These are phyloP conservation scores for Plusia festucae DNA, from an alignment of 2,888 invertebrate genomes.

Conservation along the genomic window DNA sequence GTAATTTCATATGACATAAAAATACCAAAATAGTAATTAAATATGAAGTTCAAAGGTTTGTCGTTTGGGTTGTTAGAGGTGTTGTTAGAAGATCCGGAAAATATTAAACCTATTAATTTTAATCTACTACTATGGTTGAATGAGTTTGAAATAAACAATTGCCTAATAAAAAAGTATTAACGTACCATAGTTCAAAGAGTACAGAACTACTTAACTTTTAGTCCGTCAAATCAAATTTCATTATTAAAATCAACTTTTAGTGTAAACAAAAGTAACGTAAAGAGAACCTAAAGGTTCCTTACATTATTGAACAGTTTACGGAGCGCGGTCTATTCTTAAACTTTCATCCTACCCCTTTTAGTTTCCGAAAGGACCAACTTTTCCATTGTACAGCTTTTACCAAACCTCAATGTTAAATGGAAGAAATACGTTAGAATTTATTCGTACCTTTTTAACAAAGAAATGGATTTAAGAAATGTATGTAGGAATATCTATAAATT, in stretches of 20 bases:
- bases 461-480: not conserved
- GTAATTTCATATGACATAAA: conserved; percentile 23
- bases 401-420: conserved; percentile 5
- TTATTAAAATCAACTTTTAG: not conserved
- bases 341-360: conserved; percentile 6
- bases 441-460: not conserved
- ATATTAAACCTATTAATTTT: no score
- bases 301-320: conserved; percentile 6
- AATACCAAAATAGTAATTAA: conserved; percentile 12
- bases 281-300: conserved; percentile 5
- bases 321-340: conserved; percentile 6
- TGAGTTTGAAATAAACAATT: conserved; percentile 2
- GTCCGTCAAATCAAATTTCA: not conserved
- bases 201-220: no score
- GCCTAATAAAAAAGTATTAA: not conserved
- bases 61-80: not conserved
- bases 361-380: conserved; percentile 1
- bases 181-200: no score
- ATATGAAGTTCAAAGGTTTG: conserved; percentile 18
- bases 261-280: not conserved
- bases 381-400: conserved; percentile 6
- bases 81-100: not conserved
- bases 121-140: not conserved
- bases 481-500: no score
- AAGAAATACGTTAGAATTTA: not conserved